Evolutionary conservation across 2,888 invertebrate species (phyloP).

Genomic region (Trichopoda pennipes): DNA sequence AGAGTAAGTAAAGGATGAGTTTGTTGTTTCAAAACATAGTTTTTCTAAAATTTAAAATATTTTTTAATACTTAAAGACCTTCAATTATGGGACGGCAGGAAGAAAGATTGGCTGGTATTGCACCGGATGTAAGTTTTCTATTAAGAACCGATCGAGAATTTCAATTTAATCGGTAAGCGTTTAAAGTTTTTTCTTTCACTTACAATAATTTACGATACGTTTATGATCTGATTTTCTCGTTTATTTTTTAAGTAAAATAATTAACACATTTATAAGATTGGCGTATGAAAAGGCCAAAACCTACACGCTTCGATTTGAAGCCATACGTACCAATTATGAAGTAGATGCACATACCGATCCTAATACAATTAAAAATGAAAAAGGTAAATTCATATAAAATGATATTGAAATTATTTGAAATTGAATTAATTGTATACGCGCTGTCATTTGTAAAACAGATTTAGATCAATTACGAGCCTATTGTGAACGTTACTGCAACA

Average conservation of each 20-base stretch:
- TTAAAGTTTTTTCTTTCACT: not conserved
- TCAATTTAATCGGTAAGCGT: conserved; percentile 74
- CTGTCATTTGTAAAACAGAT: conserved; percentile 77
- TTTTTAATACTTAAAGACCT: conserved; percentile 82
- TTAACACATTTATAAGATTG: conserved; percentile 83
- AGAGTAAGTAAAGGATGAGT: conserved; percentile 79
- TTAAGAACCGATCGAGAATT: conserved; percentile 84
- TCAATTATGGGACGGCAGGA: conserved; percentile 91
- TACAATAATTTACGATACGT: not conserved
- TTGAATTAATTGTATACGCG: not conserved
- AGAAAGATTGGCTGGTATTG: conserved; percentile 87
- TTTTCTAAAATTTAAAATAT: not conserved
- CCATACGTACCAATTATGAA: conserved; percentile 85
- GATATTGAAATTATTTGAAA: not conserved
- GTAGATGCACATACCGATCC: conserved; percentile 87
- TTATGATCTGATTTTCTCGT: not conserved
- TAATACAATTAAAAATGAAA: conserved; percentile 84
- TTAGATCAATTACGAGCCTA: conserved; percentile 85
- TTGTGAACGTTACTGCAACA: conserved; percentile 86
- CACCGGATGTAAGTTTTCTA: conserved; percentile 87
- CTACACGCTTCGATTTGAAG: conserved; percentile 86
- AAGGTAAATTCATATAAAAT: conserved; percentile 74
- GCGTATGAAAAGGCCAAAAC: conserved; percentile 85
- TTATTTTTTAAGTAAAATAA: conserved; percentile 77
- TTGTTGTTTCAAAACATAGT: not conserved